Evolutionary conservation across 2,113 vertebrate species (phyloP), one percentile per base, ranked within the genome.

Genomic region (Austrofundulus limnaeus): DNA sequence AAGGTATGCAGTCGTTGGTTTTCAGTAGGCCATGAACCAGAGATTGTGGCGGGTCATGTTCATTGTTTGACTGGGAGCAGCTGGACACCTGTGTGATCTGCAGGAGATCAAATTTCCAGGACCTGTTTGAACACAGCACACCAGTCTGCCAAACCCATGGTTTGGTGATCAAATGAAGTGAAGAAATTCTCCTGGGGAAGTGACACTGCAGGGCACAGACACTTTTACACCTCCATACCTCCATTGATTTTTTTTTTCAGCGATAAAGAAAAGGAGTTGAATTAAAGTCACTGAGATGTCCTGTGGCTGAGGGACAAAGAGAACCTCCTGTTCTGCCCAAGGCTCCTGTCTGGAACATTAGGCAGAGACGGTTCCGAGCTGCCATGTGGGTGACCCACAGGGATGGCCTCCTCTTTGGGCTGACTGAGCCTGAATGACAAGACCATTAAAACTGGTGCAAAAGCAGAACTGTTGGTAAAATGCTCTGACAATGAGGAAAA

Each of bases 271-370:
- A 60, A 73, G 59, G 38, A 70, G 72, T 51, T 53, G 80, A 72
- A 77, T 77, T 61, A 83, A 73, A 82, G 77, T 67, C 53, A 70
- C 74, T 24, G 62, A 74, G 63, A 64, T 72, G 61, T 82, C 87
- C 78, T 70, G 72, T 70, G 69, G 78, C 77, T 70, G 48, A 68
- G 76, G 59, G 84, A 83, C 72, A 75, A 85, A 84, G 66, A 51
- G 54, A 85, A 76, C 74, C 78, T 72, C 67, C 78, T 80, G 75
- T 71, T 85, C 84, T 61, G 81, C 77, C 76, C 68, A 55, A 63
- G 70, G 74, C 73, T 74, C 60, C 70, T 78, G 70, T 86, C 81
- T 88, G 85, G 78, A 89, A 87, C 85, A 89, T 85, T 83, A 85
- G 72, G 77, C 84, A 84, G 61, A 78, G 52, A 63, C 56, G 4